phyloP scores from a whole-genome alignment of 2,797 vertebrate genomes.

The Enteromius paludinosus region DNA sequence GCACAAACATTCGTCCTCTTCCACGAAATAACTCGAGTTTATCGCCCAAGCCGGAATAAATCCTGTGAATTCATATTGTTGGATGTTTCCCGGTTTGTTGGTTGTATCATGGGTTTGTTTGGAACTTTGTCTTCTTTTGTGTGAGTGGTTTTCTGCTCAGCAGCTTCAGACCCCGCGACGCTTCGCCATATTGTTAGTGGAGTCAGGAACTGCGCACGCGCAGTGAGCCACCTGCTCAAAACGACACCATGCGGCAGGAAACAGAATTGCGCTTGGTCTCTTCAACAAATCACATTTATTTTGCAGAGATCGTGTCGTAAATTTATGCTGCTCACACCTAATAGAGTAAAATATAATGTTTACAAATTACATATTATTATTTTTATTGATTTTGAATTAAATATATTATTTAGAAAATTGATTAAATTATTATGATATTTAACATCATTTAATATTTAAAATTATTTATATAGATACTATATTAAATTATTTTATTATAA shows the following conservation, averaged over 20 bases:
- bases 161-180: constrained; percentile 49
- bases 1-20: constrained; percentile 62
- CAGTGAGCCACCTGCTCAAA: background rate
- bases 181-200: constrained; percentile 65
- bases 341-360: background rate
- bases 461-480: background rate
- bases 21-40: constrained; percentile 30
- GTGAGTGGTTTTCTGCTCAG: constrained; percentile 62
- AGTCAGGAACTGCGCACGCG: constrained; percentile 58
- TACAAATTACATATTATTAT: background rate
- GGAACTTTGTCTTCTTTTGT: constrained; percentile 68
- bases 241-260: background rate
- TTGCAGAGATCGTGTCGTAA: too few species aligned
- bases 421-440: background rate
- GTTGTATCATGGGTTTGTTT: constrained; percentile 10
- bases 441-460: background rate
- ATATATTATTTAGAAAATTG: background rate
- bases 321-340: background rate
- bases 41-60: constrained; percentile 5
- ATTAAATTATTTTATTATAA: background rate
- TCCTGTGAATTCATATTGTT: constrained; percentile 34
- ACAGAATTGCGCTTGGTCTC: background rate
- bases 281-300: too few species aligned
- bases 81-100: background rate
- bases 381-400: background rate